Base-by-base conservation (phyloP, 2,797 vertebrate species). In the Channa striata region DNA sequence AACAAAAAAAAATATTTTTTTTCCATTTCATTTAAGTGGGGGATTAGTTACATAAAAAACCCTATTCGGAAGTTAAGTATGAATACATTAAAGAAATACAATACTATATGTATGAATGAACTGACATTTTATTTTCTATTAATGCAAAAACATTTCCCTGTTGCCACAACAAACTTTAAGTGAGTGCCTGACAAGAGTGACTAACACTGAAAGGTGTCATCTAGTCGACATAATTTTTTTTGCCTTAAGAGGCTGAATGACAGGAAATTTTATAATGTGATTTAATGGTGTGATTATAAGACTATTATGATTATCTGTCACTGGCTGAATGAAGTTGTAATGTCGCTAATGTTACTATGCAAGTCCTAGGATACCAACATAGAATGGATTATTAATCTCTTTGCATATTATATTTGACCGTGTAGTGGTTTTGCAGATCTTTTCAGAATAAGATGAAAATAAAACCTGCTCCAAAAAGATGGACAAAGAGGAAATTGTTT, bases 101-200 rank as follows among this genome's bases (percentile, higher is more conserved):
- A 34, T 6, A 13, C 2, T 16, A 17, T 23, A 33, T 49, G 5
- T 25, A 53, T 11, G 50, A 59, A 23, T 30, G 34, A 30, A 30
- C 25, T 30, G 56, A 40, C 47, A 42, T 54, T 51, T 52, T 42
- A 43, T 56, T 17, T 39, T 67, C 63, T 62, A 58, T 81, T 36
- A 20, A n/a, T 37, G 16, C 11, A 34, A 77, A 82, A 59, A 44
- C 21, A 10, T 61, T 63, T 25, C 40, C 75, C 70, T 67, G 88
- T 89, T 88, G 72, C 78, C 80, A 87, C 84, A 84, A 84, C 84
- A 58, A 85, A 89, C 74, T 71, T 79, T 44, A 12, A 60, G 43
- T 1, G 54, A 67, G 72, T n/a, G 40, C 50, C 70, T 30, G 56
- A 80, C 75, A 64, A 59, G 37, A 56, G 33, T 16, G 65, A 79